phyloP scores from a whole-genome alignment of 2,888 invertebrate genomes.

The Atherix ibis region DNA sequence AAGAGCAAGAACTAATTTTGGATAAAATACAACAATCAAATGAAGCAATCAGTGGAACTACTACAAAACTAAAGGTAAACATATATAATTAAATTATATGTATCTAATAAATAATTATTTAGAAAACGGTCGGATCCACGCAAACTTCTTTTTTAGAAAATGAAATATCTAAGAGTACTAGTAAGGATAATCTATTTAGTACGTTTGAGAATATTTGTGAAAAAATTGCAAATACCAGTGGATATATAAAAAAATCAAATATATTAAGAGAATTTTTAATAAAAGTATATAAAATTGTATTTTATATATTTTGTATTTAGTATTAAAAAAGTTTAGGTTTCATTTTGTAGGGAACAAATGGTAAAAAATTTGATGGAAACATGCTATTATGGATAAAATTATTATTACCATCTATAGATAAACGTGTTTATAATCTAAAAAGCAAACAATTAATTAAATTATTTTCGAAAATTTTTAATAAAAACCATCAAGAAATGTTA shows the following conservation, averaged over 20 bases:
- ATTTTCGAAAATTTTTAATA: slow-evolving; percentile 63
- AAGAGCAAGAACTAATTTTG: slow-evolving; percentile 49
- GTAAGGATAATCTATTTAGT: slow-evolving; percentile 55
- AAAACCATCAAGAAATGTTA: slow-evolving; percentile 64
- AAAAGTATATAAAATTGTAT: slow-evolving; percentile 25
- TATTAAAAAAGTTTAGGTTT: no score
- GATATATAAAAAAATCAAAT: slow-evolving; percentile 69
- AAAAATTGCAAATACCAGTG: slow-evolving; percentile 56
- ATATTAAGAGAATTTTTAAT: slow-evolving; percentile 50
- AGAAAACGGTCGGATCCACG: no score
- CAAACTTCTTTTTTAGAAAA: background rate
- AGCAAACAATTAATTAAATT: slow-evolving; percentile 81
- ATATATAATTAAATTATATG: no score
- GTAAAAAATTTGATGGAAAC: slow-evolving; percentile 59
- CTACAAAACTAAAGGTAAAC: slow-evolving; percentile 3
- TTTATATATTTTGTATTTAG: no score
- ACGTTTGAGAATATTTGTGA: slow-evolving; percentile 65
- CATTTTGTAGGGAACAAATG: slow-evolving; percentile 32
- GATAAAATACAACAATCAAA: slow-evolving; percentile 11
- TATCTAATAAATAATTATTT: no score
- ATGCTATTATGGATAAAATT: slow-evolving; percentile 65
- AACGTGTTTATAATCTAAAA: slow-evolving; percentile 81
- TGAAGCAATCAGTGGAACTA: background rate
- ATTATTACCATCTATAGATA: slow-evolving; percentile 64
- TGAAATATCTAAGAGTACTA: slow-evolving; percentile 5